Conservation (phyloP, 2,888 invertebrate species). For the Philereme vetulata region DNA sequence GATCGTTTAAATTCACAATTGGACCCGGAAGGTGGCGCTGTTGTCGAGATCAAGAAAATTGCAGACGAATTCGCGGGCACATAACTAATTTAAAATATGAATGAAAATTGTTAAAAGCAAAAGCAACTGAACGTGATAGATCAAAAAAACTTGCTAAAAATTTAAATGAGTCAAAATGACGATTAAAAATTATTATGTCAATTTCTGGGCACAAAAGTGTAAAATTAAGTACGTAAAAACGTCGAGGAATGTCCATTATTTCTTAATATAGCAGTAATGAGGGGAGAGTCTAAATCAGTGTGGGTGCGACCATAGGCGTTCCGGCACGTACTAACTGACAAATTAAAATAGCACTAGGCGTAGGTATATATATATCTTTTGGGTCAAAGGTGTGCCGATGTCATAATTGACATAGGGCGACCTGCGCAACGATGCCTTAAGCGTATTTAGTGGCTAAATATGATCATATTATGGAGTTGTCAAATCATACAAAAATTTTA, state of each 20-base stretch:
- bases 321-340: slow-evolving; percentile 58
- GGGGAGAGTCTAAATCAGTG: slow-evolving; percentile 61
- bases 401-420: neutral
- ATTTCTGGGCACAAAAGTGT: slow-evolving; percentile 54
- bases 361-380: slow-evolving; percentile 13
- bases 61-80: no score
- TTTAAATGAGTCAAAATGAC: slow-evolving; percentile 42
- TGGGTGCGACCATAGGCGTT: slow-evolving; percentile 53
- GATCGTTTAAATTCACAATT: no score
- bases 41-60: no score
- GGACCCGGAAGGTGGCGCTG: no score
- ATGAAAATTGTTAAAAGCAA: no score
- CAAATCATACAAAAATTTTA: no score
- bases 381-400: slow-evolving; percentile 4
- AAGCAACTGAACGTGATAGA: neutral
- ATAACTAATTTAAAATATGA: no score
- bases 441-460: no score
- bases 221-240: slow-evolving; percentile 60
- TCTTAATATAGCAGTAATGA: slow-evolving; percentile 68
- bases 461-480: no score
- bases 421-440: no score
- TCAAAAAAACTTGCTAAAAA: neutral
- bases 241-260: slow-evolving; percentile 67
- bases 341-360: slow-evolving; percentile 38
- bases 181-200: slow-evolving; percentile 62